Conservation (phyloP, 92 coral and sea anemone species). For the Galaxea fascicularis region DNA sequence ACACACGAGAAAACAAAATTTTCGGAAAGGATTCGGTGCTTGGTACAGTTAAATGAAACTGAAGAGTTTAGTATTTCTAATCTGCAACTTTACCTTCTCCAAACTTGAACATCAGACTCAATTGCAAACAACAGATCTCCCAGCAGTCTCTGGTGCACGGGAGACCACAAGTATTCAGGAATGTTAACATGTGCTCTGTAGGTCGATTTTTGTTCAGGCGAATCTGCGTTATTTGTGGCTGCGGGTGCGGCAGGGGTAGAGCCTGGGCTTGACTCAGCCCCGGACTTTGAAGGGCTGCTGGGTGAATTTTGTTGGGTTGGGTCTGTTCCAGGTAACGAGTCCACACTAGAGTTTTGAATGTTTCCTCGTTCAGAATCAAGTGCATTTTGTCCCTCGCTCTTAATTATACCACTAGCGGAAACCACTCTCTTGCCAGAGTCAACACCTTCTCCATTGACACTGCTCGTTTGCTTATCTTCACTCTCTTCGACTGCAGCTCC, state of each 20-base stretch:
- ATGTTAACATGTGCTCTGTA: slow-evolving; percentile 84
- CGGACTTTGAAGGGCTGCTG: background rate
- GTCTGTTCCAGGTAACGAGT: background rate
- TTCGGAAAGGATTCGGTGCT: background rate
- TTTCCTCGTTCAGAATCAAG: background rate
- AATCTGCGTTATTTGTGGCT: slow-evolving; percentile 45
- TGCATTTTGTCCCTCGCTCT: slow-evolving; percentile 3
- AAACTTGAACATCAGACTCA: slow-evolving; percentile 97
- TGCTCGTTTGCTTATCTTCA: background rate
- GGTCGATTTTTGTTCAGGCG: slow-evolving; percentile 62
- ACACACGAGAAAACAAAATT: background rate
- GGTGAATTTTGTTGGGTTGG: slow-evolving; percentile 17
- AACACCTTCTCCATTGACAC: background rate
- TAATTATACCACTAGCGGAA: slow-evolving; percentile 11
- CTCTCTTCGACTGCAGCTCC: slow-evolving; percentile 56
- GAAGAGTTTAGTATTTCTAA: background rate
- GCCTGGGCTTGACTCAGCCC: slow-evolving; percentile 29
- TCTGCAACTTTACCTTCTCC: slow-evolving; percentile 84
- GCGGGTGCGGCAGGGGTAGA: slow-evolving; percentile 50
- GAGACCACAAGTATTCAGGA: slow-evolving; percentile 98
- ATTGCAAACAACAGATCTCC: slow-evolving; percentile 96
- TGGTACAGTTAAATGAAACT: background rate
- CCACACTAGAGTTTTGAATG: background rate
- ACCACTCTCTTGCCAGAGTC: background rate
- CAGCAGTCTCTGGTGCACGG: slow-evolving; percentile 93